phyloP scores from a whole-genome alignment of 2,888 invertebrate species.

The Orthonevra nobilis region DNA sequence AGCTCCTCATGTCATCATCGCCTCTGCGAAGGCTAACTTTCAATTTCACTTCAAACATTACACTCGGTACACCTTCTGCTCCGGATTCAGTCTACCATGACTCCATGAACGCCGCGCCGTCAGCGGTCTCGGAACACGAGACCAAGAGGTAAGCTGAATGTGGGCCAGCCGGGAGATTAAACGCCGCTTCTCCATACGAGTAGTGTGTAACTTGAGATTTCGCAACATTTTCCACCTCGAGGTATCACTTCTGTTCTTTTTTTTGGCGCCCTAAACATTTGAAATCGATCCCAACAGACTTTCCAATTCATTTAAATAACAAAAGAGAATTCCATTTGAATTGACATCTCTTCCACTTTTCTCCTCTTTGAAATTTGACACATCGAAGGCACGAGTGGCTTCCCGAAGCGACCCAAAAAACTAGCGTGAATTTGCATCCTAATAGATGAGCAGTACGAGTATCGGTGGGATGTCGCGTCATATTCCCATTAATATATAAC shows the following conservation, averaged over 20 bases:
- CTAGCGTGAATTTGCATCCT: slow-evolving; percentile 9
- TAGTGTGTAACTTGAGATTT: slow-evolving; percentile 47
- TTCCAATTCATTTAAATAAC: slow-evolving; percentile 46
- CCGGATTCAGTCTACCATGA: slow-evolving; percentile 58
- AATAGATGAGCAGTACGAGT: background rate
- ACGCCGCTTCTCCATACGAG: slow-evolving; percentile 34
- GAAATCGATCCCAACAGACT: slow-evolving; percentile 29
- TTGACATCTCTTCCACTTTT: background rate
- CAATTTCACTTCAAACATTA: slow-evolving; percentile 56
- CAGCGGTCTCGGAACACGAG: slow-evolving; percentile 3
- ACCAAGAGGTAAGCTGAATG: slow-evolving; percentile 51
- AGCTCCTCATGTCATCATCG: slow-evolving; percentile 1
- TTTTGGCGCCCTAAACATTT: slow-evolving; percentile 3
- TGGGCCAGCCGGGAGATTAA: slow-evolving; percentile 62
- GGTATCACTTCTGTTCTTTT: slow-evolving; percentile 17
- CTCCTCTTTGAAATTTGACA: background rate
- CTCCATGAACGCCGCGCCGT: slow-evolving; percentile 7
- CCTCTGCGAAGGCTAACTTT: slow-evolving; percentile 44
- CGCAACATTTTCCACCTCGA: slow-evolving; percentile 22
- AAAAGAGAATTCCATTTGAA: slow-evolving; percentile 43
- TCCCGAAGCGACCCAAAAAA: background rate
- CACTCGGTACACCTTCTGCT: slow-evolving; percentile 29
- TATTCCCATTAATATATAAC: slow-evolving; percentile 12
- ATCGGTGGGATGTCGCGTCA: slow-evolving; percentile 15
- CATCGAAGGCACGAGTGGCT: too few relatives aligned